Conservation (phyloP, 2,888 invertebrate genomes). For the Diarsia rubi region DNA sequence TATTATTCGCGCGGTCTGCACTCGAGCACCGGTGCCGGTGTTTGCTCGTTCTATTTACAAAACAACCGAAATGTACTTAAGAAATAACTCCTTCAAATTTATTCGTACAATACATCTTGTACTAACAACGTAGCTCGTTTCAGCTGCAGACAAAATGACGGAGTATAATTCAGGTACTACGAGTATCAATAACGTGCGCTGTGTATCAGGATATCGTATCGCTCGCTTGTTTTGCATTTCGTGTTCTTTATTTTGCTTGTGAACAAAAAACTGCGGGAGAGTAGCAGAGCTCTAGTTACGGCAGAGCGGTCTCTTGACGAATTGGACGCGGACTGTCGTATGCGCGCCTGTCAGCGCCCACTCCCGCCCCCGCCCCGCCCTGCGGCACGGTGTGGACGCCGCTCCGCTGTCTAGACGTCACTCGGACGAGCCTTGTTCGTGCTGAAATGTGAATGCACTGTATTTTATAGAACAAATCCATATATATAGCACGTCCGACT, state of each 20-base stretch:
- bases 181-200: conserved; percentile 76
- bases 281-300: conserved; percentile 62
- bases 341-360: conserved; percentile 40
- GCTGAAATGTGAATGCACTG: conserved; percentile 71
- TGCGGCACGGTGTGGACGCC: conserved; percentile 42
- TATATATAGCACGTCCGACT: conserved; percentile 40
- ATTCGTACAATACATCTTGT: conserved; percentile 75
- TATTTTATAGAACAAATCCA: conserved; percentile 61
- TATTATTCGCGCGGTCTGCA: conserved; percentile 52
- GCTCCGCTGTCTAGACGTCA: conserved; percentile 70
- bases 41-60: conserved; percentile 67
- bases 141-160: conserved; percentile 78
- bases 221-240: conserved; percentile 71
- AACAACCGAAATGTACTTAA: conserved; percentile 69
- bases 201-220: conserved; percentile 72
- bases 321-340: conserved; percentile 71
- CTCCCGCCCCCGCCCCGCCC: not conserved
- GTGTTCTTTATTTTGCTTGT: conserved; percentile 66
- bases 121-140: conserved; percentile 75
- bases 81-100: conserved; percentile 72
- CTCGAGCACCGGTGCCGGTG: conserved; percentile 57
- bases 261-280: conserved; percentile 68
- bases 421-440: conserved; percentile 69
- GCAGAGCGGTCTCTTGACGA: conserved; percentile 75
- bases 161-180: conserved; percentile 75